Percentiles rank a stretch among this genome's conserved stretches.
Evolutionary conservation across 2,113 vertebrate genomes (phyloP).

Genomic region (Anthoscopus minutus): DNA sequence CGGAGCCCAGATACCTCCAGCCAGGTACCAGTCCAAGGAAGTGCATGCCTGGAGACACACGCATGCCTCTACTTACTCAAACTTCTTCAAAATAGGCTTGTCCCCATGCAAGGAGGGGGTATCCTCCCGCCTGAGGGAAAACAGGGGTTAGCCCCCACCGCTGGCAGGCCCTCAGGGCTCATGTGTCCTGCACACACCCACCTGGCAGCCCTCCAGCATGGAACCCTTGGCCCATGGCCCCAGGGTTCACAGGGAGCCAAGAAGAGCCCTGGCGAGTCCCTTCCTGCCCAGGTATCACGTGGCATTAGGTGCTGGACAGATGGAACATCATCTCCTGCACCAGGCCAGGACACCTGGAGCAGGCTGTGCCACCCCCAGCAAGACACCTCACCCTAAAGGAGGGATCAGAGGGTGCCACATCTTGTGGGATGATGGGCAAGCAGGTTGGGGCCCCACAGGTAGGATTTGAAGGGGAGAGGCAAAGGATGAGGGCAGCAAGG

Average conservation of each 20-base stretch:
- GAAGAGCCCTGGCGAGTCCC: not conserved
- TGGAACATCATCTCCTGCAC: rapidly evolving
- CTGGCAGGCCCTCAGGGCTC: rapidly evolving
- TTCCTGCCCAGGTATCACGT: rapidly evolving
- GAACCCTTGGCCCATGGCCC: not conserved
- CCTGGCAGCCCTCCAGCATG: not conserved
- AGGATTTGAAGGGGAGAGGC: not conserved
- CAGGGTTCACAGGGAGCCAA: not conserved
- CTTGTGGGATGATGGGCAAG: not conserved
- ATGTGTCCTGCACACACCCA: not conserved
- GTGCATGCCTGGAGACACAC: conserved; percentile 22
- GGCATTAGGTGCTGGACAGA: not conserved
- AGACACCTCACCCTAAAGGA: not conserved
- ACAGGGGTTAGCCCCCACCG: conserved; percentile 56
- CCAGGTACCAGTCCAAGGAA: not conserved
- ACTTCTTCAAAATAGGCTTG: conserved; percentile 86
- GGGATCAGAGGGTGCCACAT: not conserved
- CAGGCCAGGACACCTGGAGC: not conserved
- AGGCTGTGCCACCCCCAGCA: not conserved
- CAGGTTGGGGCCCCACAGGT: not conserved
- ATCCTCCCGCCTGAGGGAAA: conserved; percentile 76
- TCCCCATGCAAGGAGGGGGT: conserved; percentile 72
- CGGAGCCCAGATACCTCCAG: not conserved
- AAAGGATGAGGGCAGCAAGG: not conserved
- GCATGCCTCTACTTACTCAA: conserved; percentile 86